Conservation (phyloP, 2,113 vertebrate genomes). For the Nyctereutes procyonoides region DNA sequence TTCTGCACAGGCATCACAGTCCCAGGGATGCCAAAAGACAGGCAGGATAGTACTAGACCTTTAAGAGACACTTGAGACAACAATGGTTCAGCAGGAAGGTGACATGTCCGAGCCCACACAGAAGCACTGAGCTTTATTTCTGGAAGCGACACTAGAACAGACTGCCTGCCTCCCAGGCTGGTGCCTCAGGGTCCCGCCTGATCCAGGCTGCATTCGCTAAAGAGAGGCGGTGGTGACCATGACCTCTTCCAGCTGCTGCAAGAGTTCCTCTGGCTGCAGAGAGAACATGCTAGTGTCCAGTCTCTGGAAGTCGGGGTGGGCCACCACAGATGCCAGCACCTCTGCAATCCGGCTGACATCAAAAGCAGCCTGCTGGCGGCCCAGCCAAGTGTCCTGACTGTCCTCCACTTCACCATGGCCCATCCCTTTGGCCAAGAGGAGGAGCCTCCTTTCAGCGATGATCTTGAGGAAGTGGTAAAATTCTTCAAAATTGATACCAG, state of each 20-base stretch:
- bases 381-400: constrained; percentile 83
- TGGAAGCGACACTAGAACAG: neutral
- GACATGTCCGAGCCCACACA: neutral
- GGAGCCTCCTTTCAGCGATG: constrained; percentile 92
- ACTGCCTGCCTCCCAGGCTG: rapidly evolving
- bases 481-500: constrained; percentile 95
- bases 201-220: neutral
- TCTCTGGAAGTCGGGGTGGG: constrained; percentile 92
- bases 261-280: constrained; percentile 87
- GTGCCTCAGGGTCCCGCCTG: neutral
- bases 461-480: constrained; percentile 95
- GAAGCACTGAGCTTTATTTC: neutral
- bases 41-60: neutral
- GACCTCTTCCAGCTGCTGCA: constrained; percentile 89
- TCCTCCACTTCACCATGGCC: constrained; percentile 77
- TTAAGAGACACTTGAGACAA: neutral
- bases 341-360: constrained; percentile 91
- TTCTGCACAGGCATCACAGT: neutral
- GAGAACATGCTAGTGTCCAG: constrained; percentile 86
- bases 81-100: neutral
- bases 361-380: constrained; percentile 93
- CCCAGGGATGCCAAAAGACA: rapidly evolving
- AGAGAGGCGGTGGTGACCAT: neutral
- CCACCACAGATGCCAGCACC: constrained; percentile 90
- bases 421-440: constrained; percentile 83